Evolutionary conservation across 2,797 vertebrate genomes (phyloP).

Genomic region (Crax fasciolata): DNA sequence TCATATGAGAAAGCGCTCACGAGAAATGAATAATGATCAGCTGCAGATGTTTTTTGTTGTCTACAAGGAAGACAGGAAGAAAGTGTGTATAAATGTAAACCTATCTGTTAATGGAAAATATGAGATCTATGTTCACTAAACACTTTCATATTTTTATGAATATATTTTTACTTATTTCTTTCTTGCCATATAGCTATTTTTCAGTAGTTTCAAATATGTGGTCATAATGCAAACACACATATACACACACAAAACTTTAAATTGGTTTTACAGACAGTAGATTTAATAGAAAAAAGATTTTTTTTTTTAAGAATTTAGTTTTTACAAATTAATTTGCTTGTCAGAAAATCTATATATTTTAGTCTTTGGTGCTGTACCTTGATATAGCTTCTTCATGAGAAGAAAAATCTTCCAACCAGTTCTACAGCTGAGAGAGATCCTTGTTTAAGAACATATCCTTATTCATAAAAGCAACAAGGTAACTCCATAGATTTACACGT

Average conservation of each 20-base stretch:
- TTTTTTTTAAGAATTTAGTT: not conserved
- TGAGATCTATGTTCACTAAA: not conserved
- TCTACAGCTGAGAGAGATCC: not conserved
- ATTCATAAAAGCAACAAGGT: not conserved
- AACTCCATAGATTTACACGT: not conserved
- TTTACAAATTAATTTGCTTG: not conserved
- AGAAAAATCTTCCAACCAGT: not conserved
- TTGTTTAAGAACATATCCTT: not conserved
- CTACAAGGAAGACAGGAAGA: not conserved
- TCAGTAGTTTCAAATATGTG: not conserved
- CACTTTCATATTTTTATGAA: not conserved
- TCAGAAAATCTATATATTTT: not conserved
- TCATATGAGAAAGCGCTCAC: not conserved
- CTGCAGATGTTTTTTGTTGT: not conserved
- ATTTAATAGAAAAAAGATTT: not conserved
- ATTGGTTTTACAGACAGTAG: not conserved
- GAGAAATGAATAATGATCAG: not conserved
- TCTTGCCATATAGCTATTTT: not conserved
- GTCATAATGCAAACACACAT: not conserved
- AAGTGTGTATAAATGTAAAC: not conserved
- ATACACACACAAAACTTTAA: not conserved
- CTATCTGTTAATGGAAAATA: not conserved
- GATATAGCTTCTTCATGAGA: not conserved
- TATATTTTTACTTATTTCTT: not conserved
- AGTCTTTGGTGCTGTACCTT: not conserved